Base-by-base conservation (phyloP, 53 echinoderm and acorn worm species). In the Holothuria leucospilota region DNA sequence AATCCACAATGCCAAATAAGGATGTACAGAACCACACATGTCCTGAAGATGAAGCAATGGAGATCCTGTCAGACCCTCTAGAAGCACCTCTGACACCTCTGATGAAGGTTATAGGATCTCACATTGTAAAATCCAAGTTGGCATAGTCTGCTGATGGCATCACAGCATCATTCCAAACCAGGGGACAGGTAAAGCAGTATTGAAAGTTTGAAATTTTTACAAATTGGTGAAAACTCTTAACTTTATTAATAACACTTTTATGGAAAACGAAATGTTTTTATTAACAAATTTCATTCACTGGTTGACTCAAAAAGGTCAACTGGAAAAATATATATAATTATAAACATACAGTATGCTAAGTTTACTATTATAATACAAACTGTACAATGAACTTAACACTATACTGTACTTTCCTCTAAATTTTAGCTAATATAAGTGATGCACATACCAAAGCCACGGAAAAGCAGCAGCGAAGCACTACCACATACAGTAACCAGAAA, bases 391-490 rank as follows among this genome's bases (percentile, higher is more conserved):
- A 52, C 52, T 52, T 13, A 52, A 52, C 4, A 11, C 9, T 52
- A 52, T 13, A 1, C 52, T 13, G 13, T 52, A 1, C 9, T 52
- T 52, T 66, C 13, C 66, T 66, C 66, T 29, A 13, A 66, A 14
- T 20, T 66, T 26, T 29, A 71, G 72, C 72, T 39, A 11, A 30
- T 71, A 40, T 16, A 71, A 16, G 72, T 71, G 34, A 38, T 71
- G 72, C 72, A 71, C 34, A 71, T 71, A 28, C 72, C 72, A 41
- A 72, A 72, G 41, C 72, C 72, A 41, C 9, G 39, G 42, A 72
- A 72, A 41, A 72, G 15, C 42, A 72, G 72, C 42, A 41, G 72
- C 8, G 72, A 72, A 8, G 39, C 72, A 72, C 41, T 72, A 13
- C 18, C 72, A 72, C 38, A 27, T 30, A 70, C 71, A 27, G 71